Evolutionary conservation across 1,140 invertebrate species (phyloP).

Genomic region (Drosophila lacertosa): DNA sequence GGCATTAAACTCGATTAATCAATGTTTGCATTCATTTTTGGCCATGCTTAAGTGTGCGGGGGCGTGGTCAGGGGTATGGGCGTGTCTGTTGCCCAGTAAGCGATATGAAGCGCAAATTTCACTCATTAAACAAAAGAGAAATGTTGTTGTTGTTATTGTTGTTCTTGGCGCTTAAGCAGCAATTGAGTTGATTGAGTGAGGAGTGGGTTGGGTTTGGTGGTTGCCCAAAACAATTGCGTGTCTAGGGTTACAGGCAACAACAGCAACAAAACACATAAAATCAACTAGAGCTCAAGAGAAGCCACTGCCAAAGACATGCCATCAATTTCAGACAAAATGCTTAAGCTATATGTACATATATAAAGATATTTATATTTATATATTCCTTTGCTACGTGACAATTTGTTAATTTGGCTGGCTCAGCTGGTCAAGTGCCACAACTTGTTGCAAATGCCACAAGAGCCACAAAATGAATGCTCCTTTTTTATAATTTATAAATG

Average conservation of each 20-base stretch:
- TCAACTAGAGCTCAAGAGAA: constrained; percentile 6
- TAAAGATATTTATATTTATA: background rate
- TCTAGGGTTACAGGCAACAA: constrained; percentile 61
- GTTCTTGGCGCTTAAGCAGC: constrained; percentile 48
- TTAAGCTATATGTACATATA: background rate
- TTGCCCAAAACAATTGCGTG: constrained; percentile 32
- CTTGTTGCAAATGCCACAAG: constrained; percentile 31
- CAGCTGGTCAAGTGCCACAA: constrained; percentile 19
- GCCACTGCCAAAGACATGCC: constrained; percentile 15
- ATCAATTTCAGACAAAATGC: constrained; percentile 2
- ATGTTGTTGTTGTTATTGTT: too few relatives aligned
- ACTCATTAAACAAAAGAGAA: constrained; percentile 73
- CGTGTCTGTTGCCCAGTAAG: constrained; percentile 32
- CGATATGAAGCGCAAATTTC: constrained; percentile 58
- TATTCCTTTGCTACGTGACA: constrained; percentile 65
- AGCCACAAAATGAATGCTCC: constrained; percentile 31
- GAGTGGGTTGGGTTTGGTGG: background rate
- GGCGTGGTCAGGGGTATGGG: background rate
- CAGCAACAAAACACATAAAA: constrained; percentile 45
- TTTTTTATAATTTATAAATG: constrained; percentile 59
- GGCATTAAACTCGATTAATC: constrained; percentile 80
- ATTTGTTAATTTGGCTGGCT: constrained; percentile 69
- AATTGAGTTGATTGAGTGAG: constrained; percentile 72
- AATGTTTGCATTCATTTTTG: constrained; percentile 69
- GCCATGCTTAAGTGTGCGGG: background rate